Evolutionary conservation across 2,113 vertebrate species (phyloP), one percentile per base, ranked within the genome.

Genomic region (Aspiorhynchus laticeps): DNA sequence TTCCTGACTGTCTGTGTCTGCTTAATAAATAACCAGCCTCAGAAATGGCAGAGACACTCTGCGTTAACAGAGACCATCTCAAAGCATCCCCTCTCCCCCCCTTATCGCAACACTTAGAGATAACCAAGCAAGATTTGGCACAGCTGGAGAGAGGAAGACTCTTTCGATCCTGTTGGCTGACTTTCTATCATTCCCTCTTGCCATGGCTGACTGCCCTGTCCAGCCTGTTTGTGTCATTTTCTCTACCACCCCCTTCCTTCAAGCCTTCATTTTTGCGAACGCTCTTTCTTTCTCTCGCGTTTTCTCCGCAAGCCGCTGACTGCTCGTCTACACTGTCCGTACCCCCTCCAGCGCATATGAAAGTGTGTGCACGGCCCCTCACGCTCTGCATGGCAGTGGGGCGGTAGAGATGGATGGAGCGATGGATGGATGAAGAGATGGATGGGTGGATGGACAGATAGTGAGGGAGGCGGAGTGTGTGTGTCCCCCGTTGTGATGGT

Each of bases 11-110:
- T 73, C 87, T 86, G 80, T 31, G 83, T 46, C 86, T 90, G 84
- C 89, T 91, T 91, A 91, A 91, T 89, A 91, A 90, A 91, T 88
- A 90, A 90, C 85, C 67, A 90, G 80, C 85, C 56, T 86, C 80
- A 33, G 87, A 90, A 86, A 87, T 76, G 85, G 86, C 89, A 87
- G 78, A 83, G 74, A 86, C 73, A 38, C 85, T 90, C 69, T 10
- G 75, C 53, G 87, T 87, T 86, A 88, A 91, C 59, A 75, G 88
- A 89, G 86, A 88, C 87, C 88, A 84, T 90, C 87, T 78, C 36
- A 24, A 51, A 80, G 87, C 85, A 61, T 76, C 17, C 76, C 53
- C 86, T n/a, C n/a, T n/a, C 80, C 28, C 9, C 10, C 78, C 43
- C 84, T 82, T 69, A 77, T 83, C 63, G 85, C 76, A 86, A 84